Evolutionary conservation across 37 sponge, comb jelly and placozoan genomes (phyloP).

Genomic region (Amphimedon queenslandica): DNA sequence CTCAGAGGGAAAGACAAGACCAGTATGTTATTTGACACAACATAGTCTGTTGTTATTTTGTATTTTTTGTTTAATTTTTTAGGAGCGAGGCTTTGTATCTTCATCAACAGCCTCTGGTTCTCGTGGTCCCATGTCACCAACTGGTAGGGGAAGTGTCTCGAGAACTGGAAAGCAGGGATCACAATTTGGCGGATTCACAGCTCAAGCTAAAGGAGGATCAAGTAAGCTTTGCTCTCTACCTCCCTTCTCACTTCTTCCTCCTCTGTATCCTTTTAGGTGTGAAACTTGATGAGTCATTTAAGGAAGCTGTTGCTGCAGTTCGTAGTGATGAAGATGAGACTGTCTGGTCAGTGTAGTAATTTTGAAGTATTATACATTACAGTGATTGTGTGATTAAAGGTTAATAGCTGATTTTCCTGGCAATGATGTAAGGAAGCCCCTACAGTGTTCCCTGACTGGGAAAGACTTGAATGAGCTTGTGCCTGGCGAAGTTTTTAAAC

Average conservation of each 20-base stretch:
- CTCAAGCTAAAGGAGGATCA: slow-evolving; percentile 30
- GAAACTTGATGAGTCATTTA: slow-evolving; percentile 42
- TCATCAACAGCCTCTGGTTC: slow-evolving; percentile 30
- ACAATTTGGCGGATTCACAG: slow-evolving; percentile 31
- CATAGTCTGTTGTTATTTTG: neutral
- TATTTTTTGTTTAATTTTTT: neutral
- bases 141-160: slow-evolving; percentile 15
- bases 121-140: slow-evolving; percentile 18
- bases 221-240: slow-evolving; percentile 5
- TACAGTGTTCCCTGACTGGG: slow-evolving; percentile 35
- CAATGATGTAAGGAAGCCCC: slow-evolving; percentile 61
- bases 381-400: too few relatives aligned
- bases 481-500: too few relatives aligned
- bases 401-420: slow-evolving; percentile 55
- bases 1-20: slow-evolving; percentile 46
- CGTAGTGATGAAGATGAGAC: slow-evolving; percentile 40
- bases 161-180: slow-evolving; percentile 41
- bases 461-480: too few relatives aligned
- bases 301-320: slow-evolving; percentile 59
- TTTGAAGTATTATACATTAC: neutral
- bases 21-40: slow-evolving; percentile 49
- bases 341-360: slow-evolving; percentile 38
- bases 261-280: slow-evolving; percentile 21
- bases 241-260: neutral
- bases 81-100: slow-evolving; percentile 75